Evolutionary conservation across 2,797 vertebrate species (phyloP), one percentile per base, ranked within the genome.

Genomic region (Limosa lapponica): DNA sequence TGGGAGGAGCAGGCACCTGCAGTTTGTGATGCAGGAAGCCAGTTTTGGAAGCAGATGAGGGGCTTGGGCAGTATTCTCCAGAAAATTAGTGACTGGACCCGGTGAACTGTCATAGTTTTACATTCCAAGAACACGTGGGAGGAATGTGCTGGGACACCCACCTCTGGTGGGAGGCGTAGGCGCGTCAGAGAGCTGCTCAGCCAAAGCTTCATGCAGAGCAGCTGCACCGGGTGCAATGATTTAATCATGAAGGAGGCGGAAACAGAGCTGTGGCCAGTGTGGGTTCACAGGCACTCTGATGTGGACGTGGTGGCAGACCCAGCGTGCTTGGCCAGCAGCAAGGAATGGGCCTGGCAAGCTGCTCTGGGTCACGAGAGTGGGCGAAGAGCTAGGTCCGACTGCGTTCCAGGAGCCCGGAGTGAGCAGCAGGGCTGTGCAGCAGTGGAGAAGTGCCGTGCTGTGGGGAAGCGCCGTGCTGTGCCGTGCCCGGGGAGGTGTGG

Each of bases 381-480:
- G 58, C 0, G 3, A 15, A 32, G 51, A n/a, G 57, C 48, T 10
- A 30, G 5, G 24, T 3, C 11, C 1, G 5, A 8, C n/a, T 0
- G 3, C 0, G 4, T 5, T 19, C 19, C 0, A 5, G 8, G 5
- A 16, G 28, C 25, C 37, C 0, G 5, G 73, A 43, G 27, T 0
- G 1, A 73, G 77, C 0, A 0, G 51, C 0, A 0, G 34, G 24
- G 37, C 39, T 2, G 4, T 39, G 58, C 25, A 19, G 80, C 16
- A 18, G 57, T 10, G 4, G 55, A 15, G 32, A 41, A n/a, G 18
- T 3, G 4, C 61, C 0, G 7, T 39, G 62, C 58, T 1, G 8
- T 2, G 2, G 24, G 34, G 62, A 19, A 19, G 23, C 1, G n/a
- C 66, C 0, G 3, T 9, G 41, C 61, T 10, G 13, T 6, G 28